Conservation (phyloP, 2,797 vertebrate genomes). For the Onychomys leucogaster region DNA sequence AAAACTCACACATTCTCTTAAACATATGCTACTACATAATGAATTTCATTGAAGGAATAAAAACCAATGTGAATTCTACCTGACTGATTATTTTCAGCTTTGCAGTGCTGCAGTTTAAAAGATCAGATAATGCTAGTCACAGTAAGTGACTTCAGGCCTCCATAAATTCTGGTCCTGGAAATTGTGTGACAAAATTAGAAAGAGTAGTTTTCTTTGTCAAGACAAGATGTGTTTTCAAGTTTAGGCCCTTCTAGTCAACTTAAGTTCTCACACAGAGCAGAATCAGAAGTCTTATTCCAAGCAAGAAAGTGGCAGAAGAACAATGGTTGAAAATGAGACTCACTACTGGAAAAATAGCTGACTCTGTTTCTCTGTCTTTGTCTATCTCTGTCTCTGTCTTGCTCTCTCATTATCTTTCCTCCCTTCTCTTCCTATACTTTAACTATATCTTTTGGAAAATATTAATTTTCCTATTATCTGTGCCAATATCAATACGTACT, state of each 20-base stretch:
- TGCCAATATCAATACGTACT: neutral
- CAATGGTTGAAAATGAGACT: constrained; percentile 81
- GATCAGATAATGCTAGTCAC: constrained; percentile 77
- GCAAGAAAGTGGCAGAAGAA: constrained; percentile 81
- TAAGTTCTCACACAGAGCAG: constrained; percentile 79
- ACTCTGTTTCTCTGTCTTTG: neutral
- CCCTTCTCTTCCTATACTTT: neutral
- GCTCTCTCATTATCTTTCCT: neutral
- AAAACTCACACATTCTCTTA: constrained; percentile 81
- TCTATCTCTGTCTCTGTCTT: neutral
- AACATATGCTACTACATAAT: constrained; percentile 76
- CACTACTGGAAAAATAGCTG: constrained; percentile 76
- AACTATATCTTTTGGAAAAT: constrained; percentile 69
- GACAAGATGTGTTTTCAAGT: neutral
- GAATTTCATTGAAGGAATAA: constrained; percentile 78
- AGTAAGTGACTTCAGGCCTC: constrained; percentile 72
- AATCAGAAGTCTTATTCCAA: constrained; percentile 79
- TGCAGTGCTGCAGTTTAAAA: constrained; percentile 73
- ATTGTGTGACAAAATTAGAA: constrained; percentile 72
- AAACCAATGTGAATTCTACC: constrained; percentile 65
- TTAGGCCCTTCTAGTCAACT: constrained; percentile 74
- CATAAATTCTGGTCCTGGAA: constrained; percentile 63
- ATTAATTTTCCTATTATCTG: neutral
- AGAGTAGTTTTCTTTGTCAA: constrained; percentile 79
- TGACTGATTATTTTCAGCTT: constrained; percentile 71